These are phyloP conservation scores for Falco berigora DNA, from an alignment of 2,797 vertebrate genomes.

Conservation along the genomic window DNA sequence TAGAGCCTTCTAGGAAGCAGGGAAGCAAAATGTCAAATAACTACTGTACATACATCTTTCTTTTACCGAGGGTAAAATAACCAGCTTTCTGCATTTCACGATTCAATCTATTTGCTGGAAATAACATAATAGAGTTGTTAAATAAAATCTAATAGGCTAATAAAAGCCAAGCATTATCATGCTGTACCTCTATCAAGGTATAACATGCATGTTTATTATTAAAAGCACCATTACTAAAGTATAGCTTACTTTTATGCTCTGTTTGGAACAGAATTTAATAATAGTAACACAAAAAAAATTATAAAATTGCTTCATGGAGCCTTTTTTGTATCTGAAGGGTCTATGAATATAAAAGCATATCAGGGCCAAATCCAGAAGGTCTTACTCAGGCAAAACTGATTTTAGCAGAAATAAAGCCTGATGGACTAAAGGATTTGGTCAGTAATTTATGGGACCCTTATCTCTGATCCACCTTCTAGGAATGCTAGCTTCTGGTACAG, in stretches of 20 bases:
- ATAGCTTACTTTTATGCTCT: neutral
- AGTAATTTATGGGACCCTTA: slow-evolving; percentile 55
- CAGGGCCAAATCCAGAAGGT: slow-evolving; percentile 41
- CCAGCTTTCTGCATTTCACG: neutral
- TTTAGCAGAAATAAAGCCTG: slow-evolving; percentile 58
- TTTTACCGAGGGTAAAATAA: neutral
- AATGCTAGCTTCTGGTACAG: slow-evolving; percentile 40
- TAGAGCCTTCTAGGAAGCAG: neutral
- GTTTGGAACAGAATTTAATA: neutral
- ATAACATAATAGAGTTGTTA: neutral
- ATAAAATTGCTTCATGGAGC: neutral
- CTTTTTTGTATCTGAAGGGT: slow-evolving; percentile 11
- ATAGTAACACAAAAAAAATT: neutral
- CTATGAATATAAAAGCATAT: slow-evolving; percentile 32
- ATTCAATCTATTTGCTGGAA: slow-evolving; percentile 14
- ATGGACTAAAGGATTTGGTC: slow-evolving; percentile 60
- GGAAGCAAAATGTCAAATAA: neutral
- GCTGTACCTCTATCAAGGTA: neutral
- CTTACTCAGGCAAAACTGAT: slow-evolving; percentile 51
- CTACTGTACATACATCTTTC: neutral
- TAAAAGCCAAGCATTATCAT: neutral
- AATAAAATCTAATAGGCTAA: slow-evolving; percentile 9
- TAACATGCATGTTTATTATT: neutral
- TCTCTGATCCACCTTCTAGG: slow-evolving; percentile 59
- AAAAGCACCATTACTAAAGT: neutral